Percentiles rank a stretch among this genome's conserved stretches.
These are phyloP conservation scores for Vulpes ferrilata DNA, from an alignment of 2,113 vertebrate species.

Conservation along the genomic window DNA sequence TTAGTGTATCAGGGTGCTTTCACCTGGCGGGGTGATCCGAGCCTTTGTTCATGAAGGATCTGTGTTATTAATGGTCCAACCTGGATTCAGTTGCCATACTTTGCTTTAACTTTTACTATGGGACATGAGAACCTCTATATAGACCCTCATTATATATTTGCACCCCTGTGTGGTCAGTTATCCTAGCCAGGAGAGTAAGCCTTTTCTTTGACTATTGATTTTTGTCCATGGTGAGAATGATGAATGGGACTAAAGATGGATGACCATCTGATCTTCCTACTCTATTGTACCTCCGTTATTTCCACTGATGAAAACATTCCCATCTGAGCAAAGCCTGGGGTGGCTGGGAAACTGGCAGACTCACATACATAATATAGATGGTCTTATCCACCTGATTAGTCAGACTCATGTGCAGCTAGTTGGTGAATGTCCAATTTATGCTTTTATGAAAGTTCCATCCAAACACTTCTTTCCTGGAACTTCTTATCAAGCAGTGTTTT, in stretches of 20 bases:
- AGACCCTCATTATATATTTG: neutral
- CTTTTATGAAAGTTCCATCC: neutral
- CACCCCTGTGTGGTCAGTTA: neutral
- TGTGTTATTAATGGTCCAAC: neutral
- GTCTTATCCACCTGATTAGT: neutral
- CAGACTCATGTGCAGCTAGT: neutral
- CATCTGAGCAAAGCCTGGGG: fast-evolving
- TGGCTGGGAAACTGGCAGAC: neutral
- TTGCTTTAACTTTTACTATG: neutral
- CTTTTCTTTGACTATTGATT: neutral
- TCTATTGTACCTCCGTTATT: neutral
- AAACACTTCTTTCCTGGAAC: neutral
- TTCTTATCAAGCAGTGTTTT: neutral
- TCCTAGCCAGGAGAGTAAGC: neutral
- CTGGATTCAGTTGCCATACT: neutral
- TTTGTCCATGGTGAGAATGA: neutral
- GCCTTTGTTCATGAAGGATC: neutral
- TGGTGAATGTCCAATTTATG: neutral
- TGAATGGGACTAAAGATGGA: neutral
- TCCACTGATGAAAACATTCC: neutral
- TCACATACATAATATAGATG: neutral
- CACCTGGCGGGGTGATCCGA: neutral
- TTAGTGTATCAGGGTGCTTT: neutral
- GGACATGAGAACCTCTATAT: neutral
- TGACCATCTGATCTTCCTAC: neutral